Evolutionary conservation across 1,140 invertebrate species (phyloP).

Genomic region (Xylocopa sonorina): DNA sequence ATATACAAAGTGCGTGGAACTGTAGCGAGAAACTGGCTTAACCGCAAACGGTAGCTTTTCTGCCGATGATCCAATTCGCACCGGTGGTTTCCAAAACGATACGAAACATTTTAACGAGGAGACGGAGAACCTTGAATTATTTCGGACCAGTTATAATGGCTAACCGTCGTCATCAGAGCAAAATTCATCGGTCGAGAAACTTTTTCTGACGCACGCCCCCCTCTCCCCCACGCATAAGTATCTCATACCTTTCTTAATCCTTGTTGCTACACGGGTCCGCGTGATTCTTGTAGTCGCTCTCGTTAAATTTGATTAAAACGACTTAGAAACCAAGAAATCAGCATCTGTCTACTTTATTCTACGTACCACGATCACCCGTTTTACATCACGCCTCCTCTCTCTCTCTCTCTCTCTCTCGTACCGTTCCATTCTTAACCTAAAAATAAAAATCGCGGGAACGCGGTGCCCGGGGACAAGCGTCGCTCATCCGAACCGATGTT

Average conservation of each 20-base stretch:
- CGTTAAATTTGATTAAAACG: constrained; percentile 69
- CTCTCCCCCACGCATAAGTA: no score
- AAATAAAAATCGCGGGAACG: no score
- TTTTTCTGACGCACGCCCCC: constrained; percentile 25
- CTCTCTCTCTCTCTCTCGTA: background rate
- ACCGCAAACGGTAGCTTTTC: constrained; percentile 37
- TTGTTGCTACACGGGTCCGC: constrained; percentile 53
- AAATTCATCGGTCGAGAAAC: constrained; percentile 3
- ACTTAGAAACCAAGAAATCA: constrained; percentile 59
- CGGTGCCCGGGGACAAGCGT: background rate
- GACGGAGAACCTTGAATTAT: background rate
- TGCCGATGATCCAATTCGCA: constrained; percentile 52
- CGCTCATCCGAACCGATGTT: background rate
- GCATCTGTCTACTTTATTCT: constrained; percentile 44
- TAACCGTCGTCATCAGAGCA: constrained; percentile 8
- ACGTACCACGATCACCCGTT: constrained; percentile 1
- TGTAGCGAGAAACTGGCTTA: constrained; percentile 18
- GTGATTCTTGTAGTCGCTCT: constrained; percentile 57
- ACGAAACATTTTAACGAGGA: background rate
- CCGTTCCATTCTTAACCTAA: background rate
- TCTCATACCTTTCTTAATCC: constrained; percentile 64
- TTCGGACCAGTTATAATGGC: background rate
- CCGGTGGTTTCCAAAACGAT: background rate
- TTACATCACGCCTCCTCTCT: background rate
- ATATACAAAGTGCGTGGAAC: constrained; percentile 40